Percentiles rank a stretch among this genome's conserved stretches.
phyloP scores from a whole-genome alignment of 1,140 invertebrate genomes.

The Ephestia elutella region DNA sequence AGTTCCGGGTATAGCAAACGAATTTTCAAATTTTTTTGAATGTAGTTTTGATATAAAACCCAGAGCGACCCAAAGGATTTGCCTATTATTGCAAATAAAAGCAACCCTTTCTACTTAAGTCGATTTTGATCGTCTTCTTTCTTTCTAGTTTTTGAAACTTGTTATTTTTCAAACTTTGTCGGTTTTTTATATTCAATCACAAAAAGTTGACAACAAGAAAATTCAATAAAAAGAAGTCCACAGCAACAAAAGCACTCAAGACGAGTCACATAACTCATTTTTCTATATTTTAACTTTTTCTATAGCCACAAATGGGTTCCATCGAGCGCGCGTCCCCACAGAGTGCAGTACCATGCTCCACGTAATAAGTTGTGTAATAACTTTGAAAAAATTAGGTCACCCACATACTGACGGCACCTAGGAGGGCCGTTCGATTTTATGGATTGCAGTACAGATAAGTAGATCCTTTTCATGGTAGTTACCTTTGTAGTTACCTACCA shows the following conservation, averaged over 20 bases:
- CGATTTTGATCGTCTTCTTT: too few relatives aligned
- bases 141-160: too few relatives aligned
- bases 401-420: constrained; percentile 10
- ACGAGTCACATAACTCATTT: background rate
- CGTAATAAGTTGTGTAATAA: constrained; percentile 16
- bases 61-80: too few relatives aligned
- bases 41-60: too few relatives aligned
- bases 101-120: too few relatives aligned
- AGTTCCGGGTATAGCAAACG: too few relatives aligned
- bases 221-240: background rate
- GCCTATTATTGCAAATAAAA: too few relatives aligned
- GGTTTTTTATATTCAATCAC: too few relatives aligned
- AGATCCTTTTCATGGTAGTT: background rate
- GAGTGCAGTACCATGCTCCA: constrained; percentile 12
- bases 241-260: background rate
- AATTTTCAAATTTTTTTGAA: too few relatives aligned
- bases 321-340: background rate
- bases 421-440: constrained; percentile 11
- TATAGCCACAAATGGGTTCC: constrained; percentile 1
- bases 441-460: background rate
- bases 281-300: constrained; percentile 2
- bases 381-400: constrained; percentile 17
- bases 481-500: background rate
- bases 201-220: background rate
- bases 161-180: too few relatives aligned